phyloP scores from a whole-genome alignment of 2,797 vertebrate genomes.

The Prunella strophiata region DNA sequence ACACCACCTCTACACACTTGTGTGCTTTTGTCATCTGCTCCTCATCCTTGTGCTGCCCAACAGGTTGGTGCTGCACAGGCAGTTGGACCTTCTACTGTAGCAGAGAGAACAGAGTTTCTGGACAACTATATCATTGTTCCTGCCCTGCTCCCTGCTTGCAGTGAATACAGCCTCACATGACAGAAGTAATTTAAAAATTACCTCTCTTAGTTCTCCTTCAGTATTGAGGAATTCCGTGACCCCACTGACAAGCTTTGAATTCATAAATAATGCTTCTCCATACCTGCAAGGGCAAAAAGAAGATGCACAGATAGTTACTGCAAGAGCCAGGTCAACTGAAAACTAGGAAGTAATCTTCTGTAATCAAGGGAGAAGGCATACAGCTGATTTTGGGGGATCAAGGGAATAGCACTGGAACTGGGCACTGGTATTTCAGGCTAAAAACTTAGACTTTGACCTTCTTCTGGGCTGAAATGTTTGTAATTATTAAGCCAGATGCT shows the following conservation, averaged over 20 bases:
- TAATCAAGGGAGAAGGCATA: not conserved
- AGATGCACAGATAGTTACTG: not conserved
- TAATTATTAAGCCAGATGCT: not conserved
- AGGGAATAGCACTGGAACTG: not conserved
- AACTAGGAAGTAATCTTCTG: not conserved
- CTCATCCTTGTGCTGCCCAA: not conserved
- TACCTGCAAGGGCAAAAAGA: slow-evolving; percentile 80
- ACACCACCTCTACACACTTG: not conserved
- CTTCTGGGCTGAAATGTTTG: not conserved
- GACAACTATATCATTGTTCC: not conserved
- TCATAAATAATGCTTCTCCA: slow-evolving; percentile 97
- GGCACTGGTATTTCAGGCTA: not conserved
- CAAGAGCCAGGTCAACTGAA: not conserved
- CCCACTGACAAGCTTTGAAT: slow-evolving; percentile 94
- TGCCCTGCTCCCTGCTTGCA: not conserved
- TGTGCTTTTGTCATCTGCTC: not conserved
- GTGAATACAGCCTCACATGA: not conserved
- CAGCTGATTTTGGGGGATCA: not conserved
- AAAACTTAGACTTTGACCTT: not conserved
- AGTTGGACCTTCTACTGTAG: accelerated
- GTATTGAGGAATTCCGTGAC: slow-evolving; percentile 98
- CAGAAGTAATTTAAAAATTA: slow-evolving; percentile 70
- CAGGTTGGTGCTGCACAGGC: not conserved
- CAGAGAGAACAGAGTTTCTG: not conserved
- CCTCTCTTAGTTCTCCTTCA: slow-evolving; percentile 91